Percentiles rank a stretch among this genome's conserved stretches.
Conservation (phyloP, 2,888 invertebrate species). For the Ophraella communa region DNA sequence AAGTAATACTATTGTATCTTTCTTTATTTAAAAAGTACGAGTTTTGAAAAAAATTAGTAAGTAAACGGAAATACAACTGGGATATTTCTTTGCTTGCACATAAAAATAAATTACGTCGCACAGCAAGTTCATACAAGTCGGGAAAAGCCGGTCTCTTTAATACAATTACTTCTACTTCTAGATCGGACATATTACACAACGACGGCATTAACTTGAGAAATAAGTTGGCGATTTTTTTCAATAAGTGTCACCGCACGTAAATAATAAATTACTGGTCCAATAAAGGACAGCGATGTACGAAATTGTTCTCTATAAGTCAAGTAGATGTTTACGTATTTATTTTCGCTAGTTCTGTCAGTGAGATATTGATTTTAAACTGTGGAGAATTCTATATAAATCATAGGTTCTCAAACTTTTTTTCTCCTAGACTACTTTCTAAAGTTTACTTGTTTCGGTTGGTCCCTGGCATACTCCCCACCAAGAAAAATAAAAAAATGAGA, state of each 20-base stretch:
- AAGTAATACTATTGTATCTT: background rate
- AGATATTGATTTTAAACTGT: conserved; percentile 12
- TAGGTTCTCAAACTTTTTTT: background rate
- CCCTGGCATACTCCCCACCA: too few species aligned
- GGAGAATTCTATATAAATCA: background rate
- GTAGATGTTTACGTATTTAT: conserved; percentile 35
- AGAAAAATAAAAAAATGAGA: too few species aligned
- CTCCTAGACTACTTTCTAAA: too few species aligned
- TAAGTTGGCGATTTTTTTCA: conserved; percentile 34
- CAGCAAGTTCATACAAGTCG: conserved; percentile 10
- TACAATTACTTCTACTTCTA: conserved; percentile 25
- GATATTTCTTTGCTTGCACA: conserved; percentile 15
- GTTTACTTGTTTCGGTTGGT: too few species aligned
- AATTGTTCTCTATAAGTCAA: conserved; percentile 33
- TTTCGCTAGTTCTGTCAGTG: conserved; percentile 25
- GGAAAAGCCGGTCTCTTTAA: conserved; percentile 22
- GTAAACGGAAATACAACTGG: background rate
- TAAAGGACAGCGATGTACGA: conserved; percentile 33
- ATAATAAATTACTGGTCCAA: conserved; percentile 35
- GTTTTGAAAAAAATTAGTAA: background rate
- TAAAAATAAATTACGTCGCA: conserved; percentile 17
- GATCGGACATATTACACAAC: conserved; percentile 23
- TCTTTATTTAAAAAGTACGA: background rate
- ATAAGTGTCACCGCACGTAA: conserved; percentile 35
- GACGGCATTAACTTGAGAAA: conserved; percentile 32